phyloP scores from a whole-genome alignment of 2,797 vertebrate genomes.

The Rhinichthys osculus region DNA sequence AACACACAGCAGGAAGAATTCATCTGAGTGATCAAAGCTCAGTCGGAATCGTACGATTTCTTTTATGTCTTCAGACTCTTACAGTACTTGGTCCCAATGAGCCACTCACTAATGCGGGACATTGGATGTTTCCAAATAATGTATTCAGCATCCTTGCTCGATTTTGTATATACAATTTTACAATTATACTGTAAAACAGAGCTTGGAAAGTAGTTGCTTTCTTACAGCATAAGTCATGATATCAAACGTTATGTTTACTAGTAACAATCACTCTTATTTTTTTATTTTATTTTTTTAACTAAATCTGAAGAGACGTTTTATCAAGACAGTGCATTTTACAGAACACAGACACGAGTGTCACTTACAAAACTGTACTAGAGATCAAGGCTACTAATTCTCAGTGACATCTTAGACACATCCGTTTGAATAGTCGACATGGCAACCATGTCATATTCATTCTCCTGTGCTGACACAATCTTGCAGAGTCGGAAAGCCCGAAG shows the following conservation, averaged over 20 bases:
- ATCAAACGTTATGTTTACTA: background rate
- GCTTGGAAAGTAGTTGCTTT: background rate
- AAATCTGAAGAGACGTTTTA: background rate
- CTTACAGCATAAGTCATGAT: background rate
- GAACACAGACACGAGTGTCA: background rate
- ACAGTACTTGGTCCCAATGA: background rate
- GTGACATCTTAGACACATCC: conserved; percentile 85
- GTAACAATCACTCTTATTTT: background rate
- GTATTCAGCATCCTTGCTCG: background rate
- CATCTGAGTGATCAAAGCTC: conserved; percentile 13
- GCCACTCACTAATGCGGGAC: background rate
- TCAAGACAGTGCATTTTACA: background rate
- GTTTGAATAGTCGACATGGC: conserved; percentile 91
- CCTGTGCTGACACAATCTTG: conserved; percentile 77
- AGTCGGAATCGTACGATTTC: background rate
- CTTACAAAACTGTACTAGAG: conserved; percentile 10
- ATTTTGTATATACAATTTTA: conserved; percentile 24
- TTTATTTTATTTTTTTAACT: background rate
- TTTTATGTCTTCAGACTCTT: background rate
- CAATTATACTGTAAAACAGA: background rate
- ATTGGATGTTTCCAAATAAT: conserved; percentile 4
- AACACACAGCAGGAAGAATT: conserved; percentile 10
- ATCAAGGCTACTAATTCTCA: conserved; percentile 82
- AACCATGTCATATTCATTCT: conserved; percentile 87
- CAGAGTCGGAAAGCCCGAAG: conserved; percentile 85